Base-by-base conservation (phyloP, 2,888 invertebrate species). In the Trichogramma evanescens region DNA sequence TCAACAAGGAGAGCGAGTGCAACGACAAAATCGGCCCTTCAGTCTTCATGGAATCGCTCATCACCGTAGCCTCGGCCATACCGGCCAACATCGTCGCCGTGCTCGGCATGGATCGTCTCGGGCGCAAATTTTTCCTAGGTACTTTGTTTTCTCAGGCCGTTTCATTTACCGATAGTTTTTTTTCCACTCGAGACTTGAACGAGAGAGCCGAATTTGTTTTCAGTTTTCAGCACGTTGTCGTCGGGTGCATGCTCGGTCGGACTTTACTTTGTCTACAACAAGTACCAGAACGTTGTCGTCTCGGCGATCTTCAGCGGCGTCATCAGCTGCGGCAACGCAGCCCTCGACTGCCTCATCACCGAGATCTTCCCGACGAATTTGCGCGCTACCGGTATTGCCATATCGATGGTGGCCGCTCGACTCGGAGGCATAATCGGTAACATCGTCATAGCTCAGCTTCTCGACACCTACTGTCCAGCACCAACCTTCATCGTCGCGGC, bases 281-380 rank as follows among this genome's bases (percentile, higher is more conserved):
- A 91, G 77, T 83, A 85, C 50, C 90, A 91, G 76, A 92, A 92
- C 79, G 81, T 92, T 66, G 83, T 90, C 58, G 91, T 92, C 51
- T 89, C 91, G 71, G 91, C 92, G 60, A 83, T 91, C 71, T 92
- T 92, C 80, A 91, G 91, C 74, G 90, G 91, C 55, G 91, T 91
- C 61, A 92, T 92, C 68, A 91, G 91, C 59, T 92, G 91, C 76
- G 92, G 92, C 65, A 92, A 92, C 79, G 92, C 92, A 56, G 91
- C 94, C 4, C 82, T 95, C 65, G 94, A 94, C 81, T 95, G 95
- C 75, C 85, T 95, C 68, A 91, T 92, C 73, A 93, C 93, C 39
- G 95, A 95, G 81, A 89, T 95, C 64, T 95, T 94, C 78, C 95
- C 95, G 44, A 95, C 95, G 49, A 88, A 91, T 79, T 82, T 95